These are phyloP conservation scores for Fissipunctia ypsillon DNA, from an alignment of 2,888 invertebrate species.

Conservation along the genomic window DNA sequence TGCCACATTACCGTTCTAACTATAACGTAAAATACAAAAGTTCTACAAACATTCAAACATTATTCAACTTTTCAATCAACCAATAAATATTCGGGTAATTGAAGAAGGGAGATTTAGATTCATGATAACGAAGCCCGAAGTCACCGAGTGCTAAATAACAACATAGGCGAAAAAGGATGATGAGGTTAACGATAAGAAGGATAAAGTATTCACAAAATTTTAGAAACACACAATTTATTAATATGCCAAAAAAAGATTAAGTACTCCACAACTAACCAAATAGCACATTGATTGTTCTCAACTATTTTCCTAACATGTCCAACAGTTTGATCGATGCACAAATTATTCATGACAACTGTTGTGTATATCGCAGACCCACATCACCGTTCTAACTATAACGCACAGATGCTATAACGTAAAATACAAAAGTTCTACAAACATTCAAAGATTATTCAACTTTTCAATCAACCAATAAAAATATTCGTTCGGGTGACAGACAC, in stretches of 20 bases:
- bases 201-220: not conserved
- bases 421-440: no score
- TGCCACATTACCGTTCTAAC: no score
- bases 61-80: no score
- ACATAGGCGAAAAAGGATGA: not conserved
- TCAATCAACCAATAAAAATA: no score
- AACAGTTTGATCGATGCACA: slow-evolving; percentile 73
- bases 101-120: not conserved
- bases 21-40: no score
- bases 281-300: slow-evolving; percentile 77
- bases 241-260: not conserved
- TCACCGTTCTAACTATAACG: no score
- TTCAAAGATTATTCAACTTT: no score
- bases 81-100: no score
- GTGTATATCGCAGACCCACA: slow-evolving; percentile 19
- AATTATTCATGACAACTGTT: slow-evolving; percentile 73
- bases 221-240: not conserved
- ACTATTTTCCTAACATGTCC: slow-evolving; percentile 76
- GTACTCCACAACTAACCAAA: slow-evolving; percentile 77
- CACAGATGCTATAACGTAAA: no score
- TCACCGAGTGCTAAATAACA: not conserved
- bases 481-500: no score
- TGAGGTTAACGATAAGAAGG: not conserved
- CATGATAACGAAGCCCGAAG: no score
- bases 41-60: no score